Base-by-base conservation (phyloP, 2,888 invertebrate genomes). In the Melieria omissa region DNA sequence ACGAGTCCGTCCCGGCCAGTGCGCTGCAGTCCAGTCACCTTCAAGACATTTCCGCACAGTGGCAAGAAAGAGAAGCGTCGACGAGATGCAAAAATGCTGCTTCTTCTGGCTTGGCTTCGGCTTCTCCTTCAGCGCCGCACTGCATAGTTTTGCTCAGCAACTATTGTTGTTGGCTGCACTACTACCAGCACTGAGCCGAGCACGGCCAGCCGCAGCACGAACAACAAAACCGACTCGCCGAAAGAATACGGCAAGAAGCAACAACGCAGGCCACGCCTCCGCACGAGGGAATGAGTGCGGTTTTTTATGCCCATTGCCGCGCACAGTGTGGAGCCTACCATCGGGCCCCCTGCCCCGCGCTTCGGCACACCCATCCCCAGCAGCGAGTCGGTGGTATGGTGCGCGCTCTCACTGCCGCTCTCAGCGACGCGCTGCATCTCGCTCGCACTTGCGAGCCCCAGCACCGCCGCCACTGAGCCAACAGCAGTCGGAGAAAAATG, bases 51-150 rank as follows among this genome's bases (percentile, higher is more conserved):
- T 60, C 49, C 45, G 29, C 64, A 29, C 29, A 65, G 65, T 60
- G 45, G 45, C 47, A 58, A 70, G 70, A 70, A 70, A 70, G 70
- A 70, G 64, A 70, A 70, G 49, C 41, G 63, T 46, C n/a, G 57
- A 47, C 42, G 47, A 12, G 57, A 64, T 57, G 65, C 7, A 69
- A 69, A 62, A 69, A 63, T 12, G 12, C 52, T 52, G 12, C 52
- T 52, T 52, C 52, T 52, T 52, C 52, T 52, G 8, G 8, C 49
- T 49, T 12, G 52, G 60, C 69, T 69, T 69, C 62, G 52, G 55
- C 63, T 69, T 62, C 69, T 55, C 55, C 62, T 58, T 67, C 47
- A 49, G n/a, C 60, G 54, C 29, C 55, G 46, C 54, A 49, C 45
- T 46, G 46, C 14, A 12, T 46, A 10, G 55, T 61, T 61, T 10